phyloP scores from a whole-genome alignment of 2,797 vertebrate genomes.

The Chelmon rostratus region DNA sequence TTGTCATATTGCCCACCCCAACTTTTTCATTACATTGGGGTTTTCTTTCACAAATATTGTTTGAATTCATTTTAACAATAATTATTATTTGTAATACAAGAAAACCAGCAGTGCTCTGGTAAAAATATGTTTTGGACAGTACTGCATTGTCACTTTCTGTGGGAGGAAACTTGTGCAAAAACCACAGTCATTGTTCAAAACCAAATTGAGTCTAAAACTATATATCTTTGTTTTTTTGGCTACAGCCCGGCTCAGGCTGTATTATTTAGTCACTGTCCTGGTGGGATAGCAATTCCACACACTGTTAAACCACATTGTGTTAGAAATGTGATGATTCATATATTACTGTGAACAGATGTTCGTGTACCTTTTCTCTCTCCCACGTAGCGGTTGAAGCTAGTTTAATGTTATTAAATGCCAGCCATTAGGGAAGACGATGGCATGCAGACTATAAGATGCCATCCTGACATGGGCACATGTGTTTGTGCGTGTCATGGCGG shows the following conservation, averaged over 20 bases:
- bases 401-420: constrained; percentile 2
- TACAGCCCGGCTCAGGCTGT: not conserved
- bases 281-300: not conserved
- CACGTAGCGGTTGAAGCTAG: constrained; percentile 2
- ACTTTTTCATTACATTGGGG: not conserved
- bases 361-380: constrained; percentile 15
- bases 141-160: not conserved
- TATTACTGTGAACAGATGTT: constrained; percentile 32
- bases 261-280: constrained; percentile 2
- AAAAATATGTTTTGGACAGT: not conserved
- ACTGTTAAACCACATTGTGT: constrained; percentile 13
- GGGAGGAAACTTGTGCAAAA: constrained; percentile 8
- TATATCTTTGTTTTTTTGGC: not conserved
- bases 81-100: not conserved
- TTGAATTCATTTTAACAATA: not conserved
- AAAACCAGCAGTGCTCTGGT: not conserved
- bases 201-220: constrained; percentile 4
- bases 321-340: constrained; percentile 27
- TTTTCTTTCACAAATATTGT: too few species aligned
- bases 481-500: constrained; percentile 37
- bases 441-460: constrained; percentile 29
- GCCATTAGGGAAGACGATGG: constrained; percentile 14
- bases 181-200: constrained; percentile 6
- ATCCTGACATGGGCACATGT: not conserved
- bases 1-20: not conserved